These are phyloP conservation scores for Campylomormyrus numenius DNA, from an alignment of 2,113 vertebrate genomes.

Conservation along the genomic window DNA sequence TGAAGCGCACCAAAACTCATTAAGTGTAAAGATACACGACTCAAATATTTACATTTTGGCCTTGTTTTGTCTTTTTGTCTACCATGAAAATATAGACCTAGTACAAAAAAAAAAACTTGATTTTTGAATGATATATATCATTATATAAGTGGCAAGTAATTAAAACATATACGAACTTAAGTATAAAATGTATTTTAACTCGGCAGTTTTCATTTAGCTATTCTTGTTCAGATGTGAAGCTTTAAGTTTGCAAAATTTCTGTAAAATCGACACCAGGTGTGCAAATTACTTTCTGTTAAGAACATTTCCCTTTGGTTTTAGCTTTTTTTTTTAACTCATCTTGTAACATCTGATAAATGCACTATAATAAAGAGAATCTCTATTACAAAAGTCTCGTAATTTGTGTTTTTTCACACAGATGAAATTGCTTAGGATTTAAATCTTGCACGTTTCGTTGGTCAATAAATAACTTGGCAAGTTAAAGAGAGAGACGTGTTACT, in stretches of 20 bases:
- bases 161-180: conserved; percentile 37
- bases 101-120: conserved; percentile 30
- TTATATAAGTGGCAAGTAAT: conserved; percentile 37
- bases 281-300: conserved; percentile 37
- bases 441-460: background rate
- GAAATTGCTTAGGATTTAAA: background rate
- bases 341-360: conserved; percentile 65
- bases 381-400: conserved; percentile 43
- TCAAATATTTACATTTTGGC: conserved; percentile 33
- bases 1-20: conserved; percentile 32
- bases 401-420: background rate
- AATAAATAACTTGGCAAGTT: background rate
- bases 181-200: conserved; percentile 48
- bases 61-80: conserved; percentile 26
- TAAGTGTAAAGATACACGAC: conserved; percentile 26
- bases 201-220: conserved; percentile 31
- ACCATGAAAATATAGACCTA: conserved; percentile 23
- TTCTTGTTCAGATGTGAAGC: conserved; percentile 54
- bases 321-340: conserved; percentile 48
- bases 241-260: conserved; percentile 54
- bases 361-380: conserved; percentile 66
- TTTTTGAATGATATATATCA: conserved; percentile 34
- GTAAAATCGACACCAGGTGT: conserved; percentile 26
- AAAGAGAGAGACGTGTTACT: background rate
- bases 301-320: conserved; percentile 35